Evolutionary conservation across 2,113 vertebrate genomes (phyloP).

Genomic region (Suncus etruscus): DNA sequence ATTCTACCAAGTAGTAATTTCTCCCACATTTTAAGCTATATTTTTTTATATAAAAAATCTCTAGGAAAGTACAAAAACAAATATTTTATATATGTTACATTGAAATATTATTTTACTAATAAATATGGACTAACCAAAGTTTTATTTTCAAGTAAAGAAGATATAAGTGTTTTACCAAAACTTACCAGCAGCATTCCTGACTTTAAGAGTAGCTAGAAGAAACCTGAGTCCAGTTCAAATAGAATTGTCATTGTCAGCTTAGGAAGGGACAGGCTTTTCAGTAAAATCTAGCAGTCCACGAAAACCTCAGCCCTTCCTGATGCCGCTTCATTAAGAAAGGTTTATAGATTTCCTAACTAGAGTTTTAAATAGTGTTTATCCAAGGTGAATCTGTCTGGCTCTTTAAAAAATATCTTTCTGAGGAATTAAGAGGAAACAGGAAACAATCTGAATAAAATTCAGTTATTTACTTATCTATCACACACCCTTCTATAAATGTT

Average conservation of each 20-base stretch:
- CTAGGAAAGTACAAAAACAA: not conserved
- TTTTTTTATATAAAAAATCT: constrained; percentile 13
- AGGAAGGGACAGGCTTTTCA: not conserved
- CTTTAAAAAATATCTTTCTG: not conserved
- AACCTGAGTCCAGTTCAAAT: not conserved
- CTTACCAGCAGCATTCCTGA: constrained; percentile 79
- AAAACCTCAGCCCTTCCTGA: constrained; percentile 2
- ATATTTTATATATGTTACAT: not conserved
- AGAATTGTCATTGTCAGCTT: constrained; percentile 63
- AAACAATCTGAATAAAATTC: constrained; percentile 22
- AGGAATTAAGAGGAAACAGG: constrained; percentile 68
- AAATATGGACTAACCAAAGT: not conserved
- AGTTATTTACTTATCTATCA: constrained; percentile 56
- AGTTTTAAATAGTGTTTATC: constrained; percentile 36
- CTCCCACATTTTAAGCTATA: not conserved
- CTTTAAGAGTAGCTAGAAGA: not conserved
- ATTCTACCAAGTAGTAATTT: not conserved
- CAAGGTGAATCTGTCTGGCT: not conserved
- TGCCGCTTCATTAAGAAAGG: not conserved
- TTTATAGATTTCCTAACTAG: not conserved
- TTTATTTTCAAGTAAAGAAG: constrained; percentile 46
- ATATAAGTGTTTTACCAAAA: constrained; percentile 38
- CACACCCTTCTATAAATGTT: constrained; percentile 58
- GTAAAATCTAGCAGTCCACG: not conserved
- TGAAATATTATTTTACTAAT: constrained; percentile 6